Evolutionary conservation across 2,113 vertebrate genomes (phyloP).

Genomic region (Clinocottus analis): DNA sequence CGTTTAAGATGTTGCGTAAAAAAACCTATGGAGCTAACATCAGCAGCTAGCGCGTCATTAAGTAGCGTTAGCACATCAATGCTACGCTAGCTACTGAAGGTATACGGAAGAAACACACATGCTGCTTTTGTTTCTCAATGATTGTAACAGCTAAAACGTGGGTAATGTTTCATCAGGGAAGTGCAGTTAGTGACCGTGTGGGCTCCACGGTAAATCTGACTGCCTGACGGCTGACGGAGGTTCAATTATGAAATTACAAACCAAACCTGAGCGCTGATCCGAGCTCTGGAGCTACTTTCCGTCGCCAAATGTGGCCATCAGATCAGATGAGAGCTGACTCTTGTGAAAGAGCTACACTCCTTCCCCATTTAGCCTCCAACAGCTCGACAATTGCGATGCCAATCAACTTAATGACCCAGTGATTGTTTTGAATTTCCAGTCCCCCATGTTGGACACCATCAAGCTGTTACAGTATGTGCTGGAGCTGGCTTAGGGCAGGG

Average conservation of each 20-base stretch:
- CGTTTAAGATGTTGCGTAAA: background rate
- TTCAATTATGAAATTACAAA: background rate
- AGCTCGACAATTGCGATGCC: constrained; percentile 90
- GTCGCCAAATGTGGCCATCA: constrained; percentile 80
- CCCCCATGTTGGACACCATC: constrained; percentile 90
- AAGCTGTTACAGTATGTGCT: constrained; percentile 87
- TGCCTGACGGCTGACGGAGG: background rate
- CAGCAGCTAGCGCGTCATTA: background rate
- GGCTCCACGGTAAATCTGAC: background rate
- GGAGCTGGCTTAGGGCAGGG: constrained; percentile 82
- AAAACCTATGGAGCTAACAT: background rate
- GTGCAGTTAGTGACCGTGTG: background rate
- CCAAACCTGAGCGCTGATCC: constrained; percentile 3
- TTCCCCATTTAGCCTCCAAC: constrained; percentile 84
- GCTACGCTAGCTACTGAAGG: background rate
- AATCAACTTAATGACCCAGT: constrained; percentile 91
- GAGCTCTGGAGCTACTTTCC: constrained; percentile 27
- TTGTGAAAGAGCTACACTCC: constrained; percentile 86
- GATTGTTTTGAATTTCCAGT: constrained; percentile 89
- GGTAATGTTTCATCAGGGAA: background rate
- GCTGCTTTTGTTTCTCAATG: background rate
- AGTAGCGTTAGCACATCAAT: background rate
- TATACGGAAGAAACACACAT: background rate
- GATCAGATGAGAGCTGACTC: constrained; percentile 87
- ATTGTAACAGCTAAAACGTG: background rate